Conservation (phyloP, 2,888 invertebrate species). For the Andrena minutula region DNA sequence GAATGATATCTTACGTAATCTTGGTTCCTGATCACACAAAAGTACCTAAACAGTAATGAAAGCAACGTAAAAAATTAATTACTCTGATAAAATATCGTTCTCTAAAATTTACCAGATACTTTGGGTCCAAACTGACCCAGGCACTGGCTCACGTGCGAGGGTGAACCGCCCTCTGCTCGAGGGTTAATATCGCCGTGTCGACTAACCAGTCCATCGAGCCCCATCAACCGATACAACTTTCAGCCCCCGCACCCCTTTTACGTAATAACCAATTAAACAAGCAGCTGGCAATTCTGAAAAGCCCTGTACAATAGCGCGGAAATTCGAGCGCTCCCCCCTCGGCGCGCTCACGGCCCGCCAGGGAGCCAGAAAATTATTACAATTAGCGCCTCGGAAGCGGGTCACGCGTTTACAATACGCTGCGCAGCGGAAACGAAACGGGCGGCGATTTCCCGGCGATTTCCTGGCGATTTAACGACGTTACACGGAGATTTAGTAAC, state of each 20-base stretch:
- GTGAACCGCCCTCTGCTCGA: neutral
- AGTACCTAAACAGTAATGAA: too few species aligned
- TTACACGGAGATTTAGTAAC: constrained; percentile 61
- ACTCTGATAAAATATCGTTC: too few species aligned
- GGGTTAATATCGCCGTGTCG: neutral
- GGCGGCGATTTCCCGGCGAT: constrained; percentile 48
- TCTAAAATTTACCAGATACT: too few species aligned
- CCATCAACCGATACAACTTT: constrained; percentile 1
- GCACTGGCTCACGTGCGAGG: too few species aligned
- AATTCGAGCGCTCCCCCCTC: constrained; percentile 29
- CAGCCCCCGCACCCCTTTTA: neutral
- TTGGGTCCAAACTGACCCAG: too few species aligned
- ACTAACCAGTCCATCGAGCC: neutral
- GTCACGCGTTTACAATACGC: constrained; percentile 49
- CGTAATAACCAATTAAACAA: neutral
- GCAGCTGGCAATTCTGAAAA: neutral
- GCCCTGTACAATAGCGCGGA: constrained; percentile 38
- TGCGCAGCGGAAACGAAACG: constrained; percentile 52
- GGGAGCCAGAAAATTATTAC: constrained; percentile 65
- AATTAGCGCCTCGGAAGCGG: constrained; percentile 59
- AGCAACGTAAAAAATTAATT: too few species aligned
- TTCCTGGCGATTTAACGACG: constrained; percentile 65
- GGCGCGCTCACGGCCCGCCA: constrained; percentile 50
- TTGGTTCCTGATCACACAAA: too few species aligned
- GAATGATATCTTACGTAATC: too few species aligned